Evolutionary conservation across 1,140 invertebrate genomes (phyloP), one percentile per base, ranked within the genome.

Genomic region (Platorchestia sp.): DNA sequence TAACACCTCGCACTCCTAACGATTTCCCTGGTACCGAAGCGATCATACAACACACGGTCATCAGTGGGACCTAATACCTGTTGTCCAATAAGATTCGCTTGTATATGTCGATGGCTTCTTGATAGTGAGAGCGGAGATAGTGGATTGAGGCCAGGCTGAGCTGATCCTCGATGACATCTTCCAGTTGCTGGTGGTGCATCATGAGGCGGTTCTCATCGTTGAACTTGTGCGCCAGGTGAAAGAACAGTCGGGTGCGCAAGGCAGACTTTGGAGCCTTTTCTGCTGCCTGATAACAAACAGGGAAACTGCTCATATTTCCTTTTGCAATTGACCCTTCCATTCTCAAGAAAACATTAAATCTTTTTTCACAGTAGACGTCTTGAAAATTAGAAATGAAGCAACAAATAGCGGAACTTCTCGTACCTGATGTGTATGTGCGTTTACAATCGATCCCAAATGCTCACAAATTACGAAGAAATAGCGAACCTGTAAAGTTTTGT

Each of bases 21-120:
- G 47, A 22, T 36, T 75, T 3, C 59, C 27, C 59, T 10, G 1
- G 10, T 75, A 75, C 14, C 10, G 59, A 75, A 51, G 47, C 47
- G 47, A 51, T 51, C 47, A 51, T 19, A 51, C 7, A 51, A 27
- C 27, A 75, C 1, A 27, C 59, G 1, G 59, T 36, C 59, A 75
- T 19, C 7, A 22, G 53, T 96, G n/a, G n/a, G n/a, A n/a, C n/a
- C n/a, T n/a, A n/a, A 96, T 97, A 98, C 98, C 98, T 98, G 97
- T 99, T 99, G 96, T 99, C 99, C 0, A 99, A 97, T 40, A 99
- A 97, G 95, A 99, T 98, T 96, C 99, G 98, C 97, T 99, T 99
- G 97, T 99, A 99, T 96, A 99, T 99, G 97, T 99, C 99, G 96
- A 99, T 99, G 44, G 99, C 99, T 97, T 99, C 99, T 97, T 99